Conservation (phyloP, 2,888 invertebrate genomes). For the Biston stratarius region DNA sequence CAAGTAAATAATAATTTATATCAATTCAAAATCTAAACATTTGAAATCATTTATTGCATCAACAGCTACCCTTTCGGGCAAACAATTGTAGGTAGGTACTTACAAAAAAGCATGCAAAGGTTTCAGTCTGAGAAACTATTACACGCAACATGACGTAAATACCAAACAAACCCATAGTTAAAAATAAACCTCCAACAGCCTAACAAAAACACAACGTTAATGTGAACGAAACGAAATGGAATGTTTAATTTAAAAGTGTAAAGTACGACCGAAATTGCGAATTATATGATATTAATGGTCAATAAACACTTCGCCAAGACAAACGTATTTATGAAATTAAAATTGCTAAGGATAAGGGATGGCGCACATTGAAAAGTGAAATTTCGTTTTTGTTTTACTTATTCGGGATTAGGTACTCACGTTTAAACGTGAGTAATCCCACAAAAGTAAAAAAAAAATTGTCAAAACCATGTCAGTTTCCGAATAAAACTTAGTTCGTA, state of each 20-base stretch:
- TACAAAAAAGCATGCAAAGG: no score
- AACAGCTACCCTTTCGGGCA: no score
- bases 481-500: no score
- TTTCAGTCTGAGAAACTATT: background rate
- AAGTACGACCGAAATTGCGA: conserved; percentile 44
- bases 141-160: background rate
- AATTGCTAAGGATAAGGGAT: conserved; percentile 30
- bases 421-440: no score
- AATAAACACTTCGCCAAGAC: conserved; percentile 50
- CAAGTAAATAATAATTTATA: no score
- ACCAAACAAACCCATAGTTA: background rate
- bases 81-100: no score
- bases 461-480: no score
- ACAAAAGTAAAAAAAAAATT: no score
- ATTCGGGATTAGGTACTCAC: no score
- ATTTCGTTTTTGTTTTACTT: background rate
- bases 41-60: no score
- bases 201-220: conserved; percentile 21
- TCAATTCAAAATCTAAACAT: no score
- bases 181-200: conserved; percentile 10
- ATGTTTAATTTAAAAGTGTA: conserved; percentile 48
- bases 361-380: conserved; percentile 1
- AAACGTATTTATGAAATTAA: conserved; percentile 50
- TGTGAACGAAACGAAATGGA: conserved; percentile 35
- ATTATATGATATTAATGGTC: conserved; percentile 47